phyloP scores from a whole-genome alignment of 2,797 vertebrate species.

The Spinibarbus caldwelli region DNA sequence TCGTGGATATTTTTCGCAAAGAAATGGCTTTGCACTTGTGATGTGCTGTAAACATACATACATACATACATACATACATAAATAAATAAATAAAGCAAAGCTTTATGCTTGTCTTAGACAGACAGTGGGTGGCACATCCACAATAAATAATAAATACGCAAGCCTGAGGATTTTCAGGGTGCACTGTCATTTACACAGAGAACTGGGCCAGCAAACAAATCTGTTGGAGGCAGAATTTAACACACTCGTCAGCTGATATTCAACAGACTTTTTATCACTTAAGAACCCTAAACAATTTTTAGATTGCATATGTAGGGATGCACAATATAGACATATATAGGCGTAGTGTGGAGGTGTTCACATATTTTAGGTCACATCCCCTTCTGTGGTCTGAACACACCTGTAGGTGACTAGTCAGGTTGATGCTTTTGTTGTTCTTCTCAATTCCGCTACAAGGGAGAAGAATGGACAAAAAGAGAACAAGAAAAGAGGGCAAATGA shows the following conservation, averaged over 20 bases:
- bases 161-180: conserved; percentile 16
- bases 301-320: not conserved
- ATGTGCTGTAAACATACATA: not conserved
- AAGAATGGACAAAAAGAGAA: not conserved
- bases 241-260: conserved; percentile 11
- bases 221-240: not conserved
- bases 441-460: not conserved
- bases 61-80: not conserved
- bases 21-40: not conserved
- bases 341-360: not conserved
- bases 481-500: not conserved
- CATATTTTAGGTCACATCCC: not conserved
- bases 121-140: conserved; percentile 32
- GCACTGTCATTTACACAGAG: conserved; percentile 7
- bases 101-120: conserved; percentile 17
- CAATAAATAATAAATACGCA: conserved; percentile 18
- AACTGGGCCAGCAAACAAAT: conserved; percentile 19
- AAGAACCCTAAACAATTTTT: not conserved
- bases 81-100: not conserved
- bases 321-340: not conserved
- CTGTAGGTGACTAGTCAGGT: not conserved
- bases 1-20: not conserved
- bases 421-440: not conserved
- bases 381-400: not conserved
- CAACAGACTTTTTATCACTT: not conserved